Evolutionary conservation across 2,797 vertebrate species (phyloP), one percentile per base, ranked within the genome.

Genomic region (Oryzias dopingdopingensis): DNA sequence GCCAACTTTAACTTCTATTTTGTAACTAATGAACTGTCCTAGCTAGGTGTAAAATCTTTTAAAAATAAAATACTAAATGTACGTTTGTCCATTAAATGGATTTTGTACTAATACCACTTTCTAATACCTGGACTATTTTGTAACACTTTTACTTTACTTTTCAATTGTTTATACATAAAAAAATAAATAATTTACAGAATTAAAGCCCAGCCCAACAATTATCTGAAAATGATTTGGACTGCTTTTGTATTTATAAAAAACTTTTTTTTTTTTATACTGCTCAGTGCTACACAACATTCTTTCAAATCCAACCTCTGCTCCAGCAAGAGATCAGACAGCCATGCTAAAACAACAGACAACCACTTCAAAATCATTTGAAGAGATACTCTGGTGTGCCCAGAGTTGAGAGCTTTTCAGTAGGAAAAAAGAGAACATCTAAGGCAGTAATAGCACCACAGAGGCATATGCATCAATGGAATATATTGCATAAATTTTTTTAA

Each of bases 381-480:
- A 40, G 41, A 59, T 47, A 53, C 52, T 41, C 20, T 46, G 51
- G 18, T 7, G 32, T 15, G 10, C 49, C 37, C 46, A 6, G 29
- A 63, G 20, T 42, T 24, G 72, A 59, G 14, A 37, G 37, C 29
- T 18, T 42, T 55, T 26, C 58, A 66, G 4, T 77, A 24, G 32
- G 32, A 37, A 73, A 52, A 53, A 45, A 54, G 32, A 73, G 49
- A 66, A 53, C 42, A 54, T 42, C 37, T 15, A 50, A 49, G 6
- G 49, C 13, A 54, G 17, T 56, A 55, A 24, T 20, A 59, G 17
- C 24, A 55, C n/a, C 37, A 58, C 44, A 23, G 14, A 16, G 6
- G 40, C 56, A 52, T 59, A 61, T 42, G 17, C 17, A 56, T 52
- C 47, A 42, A 14, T 50, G 14, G 49, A 42, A 50, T 53, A 14